These are phyloP conservation scores for Ctenochaetus hawaiiensis DNA, from an alignment of 2,797 vertebrate species.

Conservation along the genomic window DNA sequence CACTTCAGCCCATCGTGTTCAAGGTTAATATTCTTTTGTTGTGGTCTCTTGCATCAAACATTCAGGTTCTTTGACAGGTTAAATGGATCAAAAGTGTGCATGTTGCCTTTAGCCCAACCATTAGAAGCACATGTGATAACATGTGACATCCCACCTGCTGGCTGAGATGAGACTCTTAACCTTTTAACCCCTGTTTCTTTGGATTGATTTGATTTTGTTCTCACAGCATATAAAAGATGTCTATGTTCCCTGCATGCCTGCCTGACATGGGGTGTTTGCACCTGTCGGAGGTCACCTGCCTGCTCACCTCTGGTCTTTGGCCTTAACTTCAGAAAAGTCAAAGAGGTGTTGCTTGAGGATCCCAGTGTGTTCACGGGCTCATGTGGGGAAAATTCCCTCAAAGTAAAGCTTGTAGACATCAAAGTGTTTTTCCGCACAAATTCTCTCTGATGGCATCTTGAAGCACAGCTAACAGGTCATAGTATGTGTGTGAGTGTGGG, in stretches of 20 bases:
- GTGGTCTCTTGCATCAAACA: neutral
- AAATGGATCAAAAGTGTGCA: neutral
- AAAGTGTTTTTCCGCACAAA: slow-evolving; percentile 59
- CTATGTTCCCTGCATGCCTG: slow-evolving; percentile 17
- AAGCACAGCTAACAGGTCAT: slow-evolving; percentile 53
- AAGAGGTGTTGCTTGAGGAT: slow-evolving; percentile 44
- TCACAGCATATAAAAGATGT: slow-evolving; percentile 7
- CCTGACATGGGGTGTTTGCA: slow-evolving; percentile 3
- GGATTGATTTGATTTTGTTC: slow-evolving; percentile 15
- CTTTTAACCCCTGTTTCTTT: slow-evolving; percentile 5
- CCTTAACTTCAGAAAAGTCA: slow-evolving; percentile 51
- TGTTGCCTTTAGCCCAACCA: neutral
- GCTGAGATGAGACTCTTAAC: slow-evolving; percentile 7
- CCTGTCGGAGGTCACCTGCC: slow-evolving; percentile 23
- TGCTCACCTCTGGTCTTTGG: slow-evolving; percentile 44
- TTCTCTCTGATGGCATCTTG: slow-evolving; percentile 67
- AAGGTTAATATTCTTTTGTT: neutral
- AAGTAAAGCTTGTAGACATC: slow-evolving; percentile 72
- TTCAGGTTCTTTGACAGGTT: slow-evolving; percentile 2
- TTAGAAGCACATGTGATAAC: slow-evolving; percentile 3
- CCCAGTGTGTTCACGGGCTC: slow-evolving; percentile 34
- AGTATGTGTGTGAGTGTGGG: slow-evolving; percentile 21
- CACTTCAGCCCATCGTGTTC: neutral
- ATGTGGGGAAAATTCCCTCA: slow-evolving; percentile 62
- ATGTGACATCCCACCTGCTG: slow-evolving; percentile 2